Percentiles rank a stretch among this genome's conserved stretches.
These are phyloP conservation scores for Caracal caracal DNA, from an alignment of 2,113 vertebrate species.

Conservation along the genomic window DNA sequence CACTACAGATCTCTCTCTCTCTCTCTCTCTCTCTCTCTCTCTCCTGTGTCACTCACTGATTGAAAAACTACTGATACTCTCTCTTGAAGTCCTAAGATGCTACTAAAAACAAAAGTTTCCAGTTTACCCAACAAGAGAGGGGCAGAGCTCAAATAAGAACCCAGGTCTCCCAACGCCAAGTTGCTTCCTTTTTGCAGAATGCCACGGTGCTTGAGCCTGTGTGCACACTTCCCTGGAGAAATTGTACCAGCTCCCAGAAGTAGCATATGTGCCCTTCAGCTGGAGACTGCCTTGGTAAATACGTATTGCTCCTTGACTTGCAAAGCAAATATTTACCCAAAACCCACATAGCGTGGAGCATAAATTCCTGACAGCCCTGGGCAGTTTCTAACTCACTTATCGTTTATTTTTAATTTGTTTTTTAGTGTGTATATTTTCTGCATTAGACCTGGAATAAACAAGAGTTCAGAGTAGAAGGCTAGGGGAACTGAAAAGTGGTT, in stretches of 20 bases:
- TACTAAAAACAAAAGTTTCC: background rate
- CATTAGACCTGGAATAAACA: constrained; percentile 74
- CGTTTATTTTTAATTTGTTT: constrained; percentile 76
- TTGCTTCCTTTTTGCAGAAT: background rate
- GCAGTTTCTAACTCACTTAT: constrained; percentile 77
- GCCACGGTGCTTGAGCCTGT: background rate
- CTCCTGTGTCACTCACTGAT: background rate
- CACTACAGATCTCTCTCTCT: background rate
- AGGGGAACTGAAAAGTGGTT: constrained; percentile 22
- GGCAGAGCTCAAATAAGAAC: background rate
- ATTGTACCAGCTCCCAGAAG: constrained; percentile 4
- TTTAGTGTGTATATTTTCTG: constrained; percentile 73
- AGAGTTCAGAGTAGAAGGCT: constrained; percentile 33
- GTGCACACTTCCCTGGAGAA: background rate
- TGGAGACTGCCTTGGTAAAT: constrained; percentile 49
- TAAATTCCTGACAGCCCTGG: constrained; percentile 62
- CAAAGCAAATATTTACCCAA: constrained; percentile 78
- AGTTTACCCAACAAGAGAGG: background rate
- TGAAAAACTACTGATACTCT: background rate
- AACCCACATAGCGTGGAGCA: constrained; percentile 67
- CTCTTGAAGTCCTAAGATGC: background rate
- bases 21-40: background rate
- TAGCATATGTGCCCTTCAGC: background rate
- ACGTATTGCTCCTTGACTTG: constrained; percentile 69
- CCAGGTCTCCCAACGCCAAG: background rate